Evolutionary conservation across 92 coral and sea anemone species (phyloP).

Genomic region (Zoanthus gigantus): DNA sequence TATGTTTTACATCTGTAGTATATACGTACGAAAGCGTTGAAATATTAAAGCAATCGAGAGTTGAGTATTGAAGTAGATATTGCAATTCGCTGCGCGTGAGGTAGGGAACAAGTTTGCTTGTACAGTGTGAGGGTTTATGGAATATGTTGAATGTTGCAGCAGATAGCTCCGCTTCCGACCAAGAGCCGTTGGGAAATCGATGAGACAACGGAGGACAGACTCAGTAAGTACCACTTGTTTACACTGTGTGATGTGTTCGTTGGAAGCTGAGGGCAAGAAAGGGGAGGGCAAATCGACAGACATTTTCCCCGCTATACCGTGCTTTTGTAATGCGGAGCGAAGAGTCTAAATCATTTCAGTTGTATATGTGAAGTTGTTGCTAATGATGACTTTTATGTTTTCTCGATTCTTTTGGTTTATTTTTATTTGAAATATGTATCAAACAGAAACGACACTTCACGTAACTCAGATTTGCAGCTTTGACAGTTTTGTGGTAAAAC

Average conservation of each 20-base stretch:
- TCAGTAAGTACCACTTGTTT: constrained; percentile 65
- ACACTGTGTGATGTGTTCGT: neutral
- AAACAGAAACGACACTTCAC: too few species aligned
- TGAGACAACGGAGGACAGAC: constrained; percentile 83
- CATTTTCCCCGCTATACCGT: neutral
- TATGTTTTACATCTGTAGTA: neutral
- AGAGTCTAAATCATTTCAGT: neutral
- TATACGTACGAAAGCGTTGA: neutral
- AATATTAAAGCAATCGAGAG: constrained; percentile 3
- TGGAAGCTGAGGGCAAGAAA: neutral
- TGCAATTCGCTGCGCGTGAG: neutral
- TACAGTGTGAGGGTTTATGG: constrained; percentile 41
- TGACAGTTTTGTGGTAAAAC: too few species aligned
- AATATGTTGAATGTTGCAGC: constrained; percentile 74
- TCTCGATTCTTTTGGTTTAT: too few species aligned
- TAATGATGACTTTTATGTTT: neutral
- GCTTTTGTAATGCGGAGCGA: neutral
- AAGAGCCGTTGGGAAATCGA: constrained; percentile 99
- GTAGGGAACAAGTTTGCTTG: constrained; percentile 12
- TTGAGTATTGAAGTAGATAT: neutral
- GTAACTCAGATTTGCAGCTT: too few species aligned
- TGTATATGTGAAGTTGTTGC: neutral
- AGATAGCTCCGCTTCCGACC: constrained; percentile 74
- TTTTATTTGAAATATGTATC: too few species aligned
- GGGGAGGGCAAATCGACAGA: neutral